These are phyloP conservation scores for Pogonus chalceus DNA, from an alignment of 1,140 invertebrate species.

Conservation along the genomic window DNA sequence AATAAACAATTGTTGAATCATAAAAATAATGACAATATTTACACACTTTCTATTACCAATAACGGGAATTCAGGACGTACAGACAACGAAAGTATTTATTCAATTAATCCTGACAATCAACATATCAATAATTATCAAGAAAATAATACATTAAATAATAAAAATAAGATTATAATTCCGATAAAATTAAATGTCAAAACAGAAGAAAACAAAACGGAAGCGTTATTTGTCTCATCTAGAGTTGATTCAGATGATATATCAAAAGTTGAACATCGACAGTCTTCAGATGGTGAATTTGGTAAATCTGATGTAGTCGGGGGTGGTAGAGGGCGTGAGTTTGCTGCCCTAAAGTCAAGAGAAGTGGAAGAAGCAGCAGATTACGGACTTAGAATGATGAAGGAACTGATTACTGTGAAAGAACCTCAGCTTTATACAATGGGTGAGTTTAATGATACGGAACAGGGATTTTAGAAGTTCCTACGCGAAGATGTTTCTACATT, in stretches of 20 bases:
- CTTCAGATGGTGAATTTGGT: constrained; percentile 16
- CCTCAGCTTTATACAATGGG: constrained; percentile 59
- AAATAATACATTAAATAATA: not conserved
- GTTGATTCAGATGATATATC: not conserved
- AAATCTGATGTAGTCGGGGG: too few relatives aligned
- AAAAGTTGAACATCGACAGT: not conserved
- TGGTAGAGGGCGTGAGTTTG: constrained; percentile 15
- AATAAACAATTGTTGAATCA: too few relatives aligned
- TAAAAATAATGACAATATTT: too few relatives aligned
- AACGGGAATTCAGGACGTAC: not conserved
- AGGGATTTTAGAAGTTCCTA: constrained; percentile 3
- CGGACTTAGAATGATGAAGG: constrained; percentile 53
- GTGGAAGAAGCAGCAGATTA: constrained; percentile 50
- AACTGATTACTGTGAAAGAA: constrained; percentile 54
- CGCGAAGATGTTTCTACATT: not conserved
- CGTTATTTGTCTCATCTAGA: not conserved
- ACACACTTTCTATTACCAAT: too few relatives aligned
- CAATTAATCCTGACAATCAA: not conserved
- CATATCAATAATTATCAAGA: not conserved
- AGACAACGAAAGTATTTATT: not conserved
- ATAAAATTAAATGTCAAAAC: not conserved
- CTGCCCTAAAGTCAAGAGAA: constrained; percentile 33
- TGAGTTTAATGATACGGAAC: constrained; percentile 32
- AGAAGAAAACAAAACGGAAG: not conserved
- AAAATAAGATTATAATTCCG: not conserved